phyloP scores from a whole-genome alignment of 2,113 vertebrate species.

The Peromyscus polionotus region DNA sequence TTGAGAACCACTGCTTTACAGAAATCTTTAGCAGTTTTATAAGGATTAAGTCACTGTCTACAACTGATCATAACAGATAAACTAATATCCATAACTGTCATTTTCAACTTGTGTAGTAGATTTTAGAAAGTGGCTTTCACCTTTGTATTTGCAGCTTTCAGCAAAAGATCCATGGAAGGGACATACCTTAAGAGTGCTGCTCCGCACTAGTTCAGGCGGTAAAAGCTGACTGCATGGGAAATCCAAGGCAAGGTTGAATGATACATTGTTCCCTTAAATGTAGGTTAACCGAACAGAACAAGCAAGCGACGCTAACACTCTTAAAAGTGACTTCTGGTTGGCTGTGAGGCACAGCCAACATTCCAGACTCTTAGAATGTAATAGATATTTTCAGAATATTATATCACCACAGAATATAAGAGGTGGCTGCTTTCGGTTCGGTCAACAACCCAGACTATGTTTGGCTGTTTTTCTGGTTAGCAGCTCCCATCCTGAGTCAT shows the following conservation, averaged over 20 bases:
- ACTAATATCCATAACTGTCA: not conserved
- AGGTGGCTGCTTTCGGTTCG: not conserved
- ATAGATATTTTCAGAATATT: not conserved
- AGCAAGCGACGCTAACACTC: not conserved
- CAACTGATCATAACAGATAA: not conserved
- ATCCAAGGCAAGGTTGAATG: too few species aligned
- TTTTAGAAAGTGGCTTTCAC: not conserved
- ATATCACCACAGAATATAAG: not conserved
- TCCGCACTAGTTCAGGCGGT: not conserved
- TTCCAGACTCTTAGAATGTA: not conserved
- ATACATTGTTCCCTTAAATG: not conserved
- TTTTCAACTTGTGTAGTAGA: not conserved
- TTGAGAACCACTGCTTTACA: not conserved
- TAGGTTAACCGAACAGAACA: not conserved
- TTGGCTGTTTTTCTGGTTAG: not conserved
- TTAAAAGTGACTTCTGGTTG: not conserved
- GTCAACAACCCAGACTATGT: not conserved
- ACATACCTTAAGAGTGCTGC: not conserved
- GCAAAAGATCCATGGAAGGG: not conserved
- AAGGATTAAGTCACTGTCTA: not conserved
- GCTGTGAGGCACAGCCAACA: not conserved
- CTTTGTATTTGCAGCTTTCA: not conserved
- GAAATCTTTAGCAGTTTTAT: not conserved
- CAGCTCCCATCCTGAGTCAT: not conserved
- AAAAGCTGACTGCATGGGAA: too few species aligned